These are phyloP conservation scores for Chloromyia formosa DNA, from an alignment of 2,888 invertebrate species.

Conservation along the genomic window DNA sequence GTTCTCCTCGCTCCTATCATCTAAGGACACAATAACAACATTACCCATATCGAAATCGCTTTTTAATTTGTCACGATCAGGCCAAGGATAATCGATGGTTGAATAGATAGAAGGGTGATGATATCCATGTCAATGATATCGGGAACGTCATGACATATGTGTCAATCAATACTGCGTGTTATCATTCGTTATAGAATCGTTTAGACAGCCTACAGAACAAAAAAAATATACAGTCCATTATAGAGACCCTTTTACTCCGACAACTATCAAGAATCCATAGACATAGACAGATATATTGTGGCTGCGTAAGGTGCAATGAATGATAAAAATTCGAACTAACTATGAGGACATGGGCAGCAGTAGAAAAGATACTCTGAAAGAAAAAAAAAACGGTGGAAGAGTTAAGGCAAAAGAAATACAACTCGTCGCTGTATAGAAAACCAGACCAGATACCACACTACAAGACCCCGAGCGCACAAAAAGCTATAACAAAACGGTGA, in stretches of 20 bases:
- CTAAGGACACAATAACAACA: background rate
- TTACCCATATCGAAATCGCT: conserved; percentile 24
- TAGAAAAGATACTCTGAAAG: no score
- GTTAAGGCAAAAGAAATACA: conserved; percentile 31
- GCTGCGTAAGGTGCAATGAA: background rate
- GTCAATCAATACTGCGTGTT: conserved; percentile 45
- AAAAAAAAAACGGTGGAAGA: conserved; percentile 7
- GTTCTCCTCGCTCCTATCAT: no score
- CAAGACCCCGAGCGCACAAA: conserved; percentile 10
- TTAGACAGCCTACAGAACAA: background rate
- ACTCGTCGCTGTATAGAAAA: no score
- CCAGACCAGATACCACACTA: background rate
- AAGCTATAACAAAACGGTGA: conserved; percentile 56
- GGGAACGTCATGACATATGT: conserved; percentile 46
- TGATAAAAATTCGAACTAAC: background rate
- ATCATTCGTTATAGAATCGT: background rate
- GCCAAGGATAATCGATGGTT: background rate
- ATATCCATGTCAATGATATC: conserved; percentile 45
- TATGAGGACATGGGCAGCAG: no score
- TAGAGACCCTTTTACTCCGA: no score
- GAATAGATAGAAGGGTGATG: conserved; percentile 44
- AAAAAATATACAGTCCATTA: no score
- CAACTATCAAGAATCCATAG: no score
- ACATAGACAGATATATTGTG: no score
- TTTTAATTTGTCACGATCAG: conserved; percentile 44